Percentiles rank a stretch among this genome's conserved stretches.
phyloP scores from a whole-genome alignment of 2,797 vertebrate genomes.

The Siniperca scherzeri region DNA sequence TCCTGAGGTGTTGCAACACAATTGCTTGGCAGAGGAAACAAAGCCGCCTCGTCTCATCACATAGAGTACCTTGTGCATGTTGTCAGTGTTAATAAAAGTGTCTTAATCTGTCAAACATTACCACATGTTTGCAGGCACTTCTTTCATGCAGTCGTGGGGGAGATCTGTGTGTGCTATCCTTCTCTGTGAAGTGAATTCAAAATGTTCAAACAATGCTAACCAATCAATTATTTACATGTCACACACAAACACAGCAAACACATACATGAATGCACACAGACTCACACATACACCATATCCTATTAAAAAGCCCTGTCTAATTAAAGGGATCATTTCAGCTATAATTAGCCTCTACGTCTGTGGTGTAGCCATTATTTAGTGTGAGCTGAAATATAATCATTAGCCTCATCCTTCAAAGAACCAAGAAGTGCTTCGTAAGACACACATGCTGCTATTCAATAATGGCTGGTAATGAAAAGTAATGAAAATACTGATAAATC shows the following conservation, averaged over 20 bases:
- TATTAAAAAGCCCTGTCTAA: slow-evolving; percentile 35
- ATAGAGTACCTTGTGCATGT: background rate
- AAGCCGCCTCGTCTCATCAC: background rate
- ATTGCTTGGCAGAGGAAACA: slow-evolving; percentile 31
- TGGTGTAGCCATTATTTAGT: slow-evolving; percentile 23
- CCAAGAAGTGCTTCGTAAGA: slow-evolving; percentile 31
- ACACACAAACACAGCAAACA: slow-evolving; percentile 28
- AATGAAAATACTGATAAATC: background rate
- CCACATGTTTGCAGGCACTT: slow-evolving; percentile 1
- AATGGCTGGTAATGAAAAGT: no score
- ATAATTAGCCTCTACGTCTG: slow-evolving; percentile 34
- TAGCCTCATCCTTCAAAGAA: slow-evolving; percentile 33
- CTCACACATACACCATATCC: slow-evolving; percentile 22
- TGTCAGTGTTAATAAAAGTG: slow-evolving; percentile 16
- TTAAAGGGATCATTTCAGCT: slow-evolving; percentile 47
- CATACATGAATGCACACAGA: background rate
- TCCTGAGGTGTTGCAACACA: slow-evolving; percentile 41
- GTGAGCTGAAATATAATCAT: slow-evolving; percentile 45
- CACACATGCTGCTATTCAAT: slow-evolving; percentile 3
- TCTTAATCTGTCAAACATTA: slow-evolving; percentile 22
- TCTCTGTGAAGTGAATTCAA: slow-evolving; percentile 42
- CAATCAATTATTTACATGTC: slow-evolving; percentile 58
- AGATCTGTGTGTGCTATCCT: slow-evolving; percentile 10
- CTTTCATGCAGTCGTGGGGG: background rate
- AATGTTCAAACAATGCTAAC: slow-evolving; percentile 57